Evolutionary conservation across 2,888 invertebrate species (phyloP).

Genomic region (Temnothorax ravouxi): DNA sequence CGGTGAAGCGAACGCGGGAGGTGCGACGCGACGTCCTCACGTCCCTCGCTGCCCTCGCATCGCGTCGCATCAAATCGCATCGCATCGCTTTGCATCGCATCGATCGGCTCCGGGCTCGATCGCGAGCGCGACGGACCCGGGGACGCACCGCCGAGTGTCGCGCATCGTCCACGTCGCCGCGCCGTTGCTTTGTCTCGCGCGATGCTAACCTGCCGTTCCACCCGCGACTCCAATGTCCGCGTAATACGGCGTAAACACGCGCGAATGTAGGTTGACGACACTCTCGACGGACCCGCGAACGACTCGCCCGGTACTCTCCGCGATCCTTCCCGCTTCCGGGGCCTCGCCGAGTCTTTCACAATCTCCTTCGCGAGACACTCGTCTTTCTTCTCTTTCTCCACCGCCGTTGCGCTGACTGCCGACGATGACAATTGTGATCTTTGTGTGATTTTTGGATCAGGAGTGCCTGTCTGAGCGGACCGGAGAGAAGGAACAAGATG

Average conservation of each 20-base stretch:
- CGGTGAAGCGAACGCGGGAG: not conserved
- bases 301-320: not conserved
- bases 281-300: not conserved
- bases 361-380: not conserved
- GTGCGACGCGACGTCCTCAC: not conserved
- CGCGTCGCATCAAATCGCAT: not conserved
- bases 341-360: not conserved
- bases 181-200: not conserved
- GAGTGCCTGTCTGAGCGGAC: not conserved
- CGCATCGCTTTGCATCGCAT: not conserved
- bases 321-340: not conserved
- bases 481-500: slow-evolving; percentile 1
- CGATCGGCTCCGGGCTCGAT: slow-evolving; percentile 28
- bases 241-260: slow-evolving; percentile 16
- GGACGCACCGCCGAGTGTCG: not conserved
- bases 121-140: slow-evolving; percentile 33
- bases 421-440: slow-evolving; percentile 20
- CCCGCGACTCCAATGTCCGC: not conserved
- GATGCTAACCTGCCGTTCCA: slow-evolving; percentile 6
- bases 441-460: slow-evolving; percentile 36
- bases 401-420: not conserved
- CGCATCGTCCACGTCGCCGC: slow-evolving; percentile 1
- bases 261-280: not conserved
- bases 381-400: not conserved
- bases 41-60: not conserved